Evolutionary conservation across 2,797 vertebrate genomes (phyloP).

Genomic region (Eospalax fontanierii): DNA sequence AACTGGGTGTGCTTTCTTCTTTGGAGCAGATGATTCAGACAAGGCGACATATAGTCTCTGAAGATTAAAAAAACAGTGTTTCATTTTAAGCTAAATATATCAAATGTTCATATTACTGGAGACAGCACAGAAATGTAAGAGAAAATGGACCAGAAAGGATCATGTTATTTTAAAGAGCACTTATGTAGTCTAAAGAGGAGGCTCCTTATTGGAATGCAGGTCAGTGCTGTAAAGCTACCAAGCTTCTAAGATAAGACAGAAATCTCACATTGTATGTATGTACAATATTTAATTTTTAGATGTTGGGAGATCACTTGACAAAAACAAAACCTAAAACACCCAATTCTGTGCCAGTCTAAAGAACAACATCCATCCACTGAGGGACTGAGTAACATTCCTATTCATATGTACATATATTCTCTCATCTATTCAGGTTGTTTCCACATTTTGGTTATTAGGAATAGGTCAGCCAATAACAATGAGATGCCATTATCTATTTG

Average conservation of each 20-base stretch:
- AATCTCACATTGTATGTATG: not conserved
- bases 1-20: slow-evolving; percentile 1
- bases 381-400: not conserved
- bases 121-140: not conserved
- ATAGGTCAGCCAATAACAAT: not conserved
- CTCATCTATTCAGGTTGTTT: not conserved
- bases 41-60: not conserved
- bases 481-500: not conserved
- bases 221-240: not conserved
- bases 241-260: not conserved
- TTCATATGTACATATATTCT: not conserved
- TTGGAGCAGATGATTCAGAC: slow-evolving; percentile 1
- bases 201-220: not conserved
- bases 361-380: not conserved
- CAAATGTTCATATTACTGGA: not conserved
- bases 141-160: not conserved
- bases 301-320: not conserved
- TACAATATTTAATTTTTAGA: not conserved
- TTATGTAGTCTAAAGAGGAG: not conserved
- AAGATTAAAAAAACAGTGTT: not conserved
- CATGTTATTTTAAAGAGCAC: not conserved
- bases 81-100: slow-evolving; percentile 4
- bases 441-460: not conserved
- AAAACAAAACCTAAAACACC: slow-evolving; percentile 12
- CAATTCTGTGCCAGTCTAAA: not conserved